Percentiles rank a stretch among this genome's conserved stretches.
Evolutionary conservation across 2,797 vertebrate genomes (phyloP).

Genomic region (Gallinago solitaria): DNA sequence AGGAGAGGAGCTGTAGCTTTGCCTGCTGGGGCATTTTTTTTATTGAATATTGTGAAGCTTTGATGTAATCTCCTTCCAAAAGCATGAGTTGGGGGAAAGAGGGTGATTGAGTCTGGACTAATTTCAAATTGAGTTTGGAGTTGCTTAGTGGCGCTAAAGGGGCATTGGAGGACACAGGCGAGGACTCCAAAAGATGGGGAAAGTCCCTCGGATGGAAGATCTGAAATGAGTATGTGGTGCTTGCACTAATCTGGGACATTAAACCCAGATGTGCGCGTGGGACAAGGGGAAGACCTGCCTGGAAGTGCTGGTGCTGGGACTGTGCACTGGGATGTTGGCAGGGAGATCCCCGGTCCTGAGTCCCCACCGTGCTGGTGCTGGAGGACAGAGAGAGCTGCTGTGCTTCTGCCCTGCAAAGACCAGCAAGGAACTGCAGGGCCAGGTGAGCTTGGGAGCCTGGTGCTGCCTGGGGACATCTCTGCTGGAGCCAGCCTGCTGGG

Average conservation of each 20-base stretch:
- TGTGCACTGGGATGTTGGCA: neutral
- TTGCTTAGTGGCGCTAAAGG: neutral
- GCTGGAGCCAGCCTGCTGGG: fast-evolving
- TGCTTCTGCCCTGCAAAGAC: neutral
- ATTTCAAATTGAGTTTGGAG: neutral
- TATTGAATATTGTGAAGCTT: neutral
- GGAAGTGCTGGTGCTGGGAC: neutral
- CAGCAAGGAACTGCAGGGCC: neutral
- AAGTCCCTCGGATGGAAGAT: neutral
- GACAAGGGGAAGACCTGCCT: neutral
- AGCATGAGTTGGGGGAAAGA: neutral
- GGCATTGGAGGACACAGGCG: neutral
- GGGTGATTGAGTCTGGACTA: neutral
- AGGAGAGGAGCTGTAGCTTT: neutral
- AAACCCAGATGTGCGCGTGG: neutral
- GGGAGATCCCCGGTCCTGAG: neutral
- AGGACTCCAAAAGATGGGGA: neutral
- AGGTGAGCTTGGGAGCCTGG: neutral
- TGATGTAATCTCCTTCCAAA: neutral
- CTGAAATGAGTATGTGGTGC: neutral
- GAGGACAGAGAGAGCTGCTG: neutral
- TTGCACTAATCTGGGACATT: neutral
- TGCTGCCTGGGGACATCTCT: neutral
- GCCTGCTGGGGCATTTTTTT: neutral
- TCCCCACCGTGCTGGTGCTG: neutral